Evolutionary conservation across 2,797 vertebrate species (phyloP), one percentile per base, ranked within the genome.

Genomic region (Artibeus lituratus): DNA sequence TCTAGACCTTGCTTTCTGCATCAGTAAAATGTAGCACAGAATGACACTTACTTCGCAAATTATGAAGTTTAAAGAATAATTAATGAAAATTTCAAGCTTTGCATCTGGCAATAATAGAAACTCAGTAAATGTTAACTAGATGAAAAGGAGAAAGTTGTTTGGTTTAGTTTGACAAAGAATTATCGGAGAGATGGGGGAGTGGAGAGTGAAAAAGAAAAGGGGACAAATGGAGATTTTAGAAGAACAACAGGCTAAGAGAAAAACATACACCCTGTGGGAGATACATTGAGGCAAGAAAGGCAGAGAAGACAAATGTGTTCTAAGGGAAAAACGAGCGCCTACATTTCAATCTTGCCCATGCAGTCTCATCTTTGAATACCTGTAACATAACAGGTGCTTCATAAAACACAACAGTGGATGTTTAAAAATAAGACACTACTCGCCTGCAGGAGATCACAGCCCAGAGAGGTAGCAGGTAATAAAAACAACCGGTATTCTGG

Each of bases 291-390:
- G 2, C 3, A 55, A 39, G 18, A 44, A 53, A 80, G 5, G 9
- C 18, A 70, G 1, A 4, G n/a, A 72, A 83, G 21, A 78, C 7
- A 83, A 88, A 88, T 1, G 9, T 21, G 9, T 76, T 77, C 16
- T 37, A 8, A 14, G 2, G 16, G 9, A 49, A 69, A 83, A 73
- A 37, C 0, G 0, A 55, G 2, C 0, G 1, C 11, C 42, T 37
- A 37, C 15, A 35, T 65, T 12, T 49, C 21, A 59, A 35, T 90
- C 42, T 90, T 39, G 82, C 47, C 32, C 55, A 11, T 7, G 3
- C 18, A 78, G 10, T 11, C 6, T 3, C 4, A 18, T 80, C 14
- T 42, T 55, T 74, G 9, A 47, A 70, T 51, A 29, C 1, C 24
- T 87, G 1, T 2, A 14, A 1, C 51, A 2, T 21, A 80, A 55